Conservation (phyloP, 2,888 invertebrate species). For the Prosopocoilus inquinatus region DNA sequence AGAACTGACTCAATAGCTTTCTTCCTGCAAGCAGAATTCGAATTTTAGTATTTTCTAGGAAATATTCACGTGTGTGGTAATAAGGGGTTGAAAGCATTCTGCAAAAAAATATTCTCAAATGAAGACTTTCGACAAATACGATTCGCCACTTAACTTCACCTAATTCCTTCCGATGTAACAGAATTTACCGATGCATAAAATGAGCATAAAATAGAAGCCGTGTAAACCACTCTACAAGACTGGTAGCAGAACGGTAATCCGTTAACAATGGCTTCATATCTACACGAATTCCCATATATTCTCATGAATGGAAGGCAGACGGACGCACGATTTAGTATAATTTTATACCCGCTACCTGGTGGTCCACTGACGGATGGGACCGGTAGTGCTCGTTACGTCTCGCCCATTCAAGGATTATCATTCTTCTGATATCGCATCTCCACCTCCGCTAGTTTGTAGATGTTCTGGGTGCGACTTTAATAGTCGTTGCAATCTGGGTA, state of each 20-base stretch:
- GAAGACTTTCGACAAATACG: not conserved
- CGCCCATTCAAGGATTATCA: slow-evolving; percentile 47
- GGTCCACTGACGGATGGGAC: slow-evolving; percentile 49
- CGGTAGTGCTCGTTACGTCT: slow-evolving; percentile 46
- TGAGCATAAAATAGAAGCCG: slow-evolving; percentile 15
- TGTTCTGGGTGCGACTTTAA: slow-evolving; percentile 22
- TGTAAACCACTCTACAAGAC: slow-evolving; percentile 40
- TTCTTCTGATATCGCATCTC: slow-evolving; percentile 44
- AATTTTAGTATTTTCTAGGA: too few species aligned
- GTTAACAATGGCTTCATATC: slow-evolving; percentile 48
- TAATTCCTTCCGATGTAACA: slow-evolving; percentile 5
- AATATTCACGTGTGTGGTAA: too few species aligned
- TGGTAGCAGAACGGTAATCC: slow-evolving; percentile 49
- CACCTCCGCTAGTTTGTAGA: slow-evolving; percentile 33
- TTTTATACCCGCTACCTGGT: slow-evolving; percentile 51
- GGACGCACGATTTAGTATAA: slow-evolving; percentile 50
- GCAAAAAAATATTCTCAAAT: not conserved
- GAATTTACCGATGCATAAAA: slow-evolving; percentile 17
- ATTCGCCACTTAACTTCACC: not conserved
- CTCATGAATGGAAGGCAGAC: slow-evolving; percentile 45
- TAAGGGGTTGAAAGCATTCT: not conserved
- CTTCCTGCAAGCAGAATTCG: not conserved
- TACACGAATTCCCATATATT: slow-evolving; percentile 49
- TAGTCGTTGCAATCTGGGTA: not conserved
- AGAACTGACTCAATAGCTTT: not conserved